These are phyloP conservation scores for Frankliniella fusca DNA, from an alignment of 2,888 invertebrate species.

Conservation along the genomic window DNA sequence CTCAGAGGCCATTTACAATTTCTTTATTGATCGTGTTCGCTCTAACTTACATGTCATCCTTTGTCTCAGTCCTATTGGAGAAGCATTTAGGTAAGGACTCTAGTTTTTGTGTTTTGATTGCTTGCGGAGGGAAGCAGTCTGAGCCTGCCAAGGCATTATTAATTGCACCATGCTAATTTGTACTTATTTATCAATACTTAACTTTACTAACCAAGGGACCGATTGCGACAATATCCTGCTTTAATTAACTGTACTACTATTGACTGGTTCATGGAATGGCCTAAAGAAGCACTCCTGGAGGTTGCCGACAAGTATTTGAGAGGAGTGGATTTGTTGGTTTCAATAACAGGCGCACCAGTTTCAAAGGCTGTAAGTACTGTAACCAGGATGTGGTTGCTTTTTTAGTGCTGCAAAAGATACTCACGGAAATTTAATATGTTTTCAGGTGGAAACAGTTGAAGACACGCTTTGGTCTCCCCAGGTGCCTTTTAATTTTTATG, in stretches of 20 bases:
- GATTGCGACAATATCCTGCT: conserved; percentile 82
- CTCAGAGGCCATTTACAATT: conserved; percentile 66
- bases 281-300: conserved; percentile 80
- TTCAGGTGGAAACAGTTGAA: background rate
- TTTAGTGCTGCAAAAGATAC: too few species aligned
- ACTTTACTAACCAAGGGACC: conserved; percentile 53
- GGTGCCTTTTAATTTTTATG: conserved; percentile 30
- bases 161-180: too few species aligned
- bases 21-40: conserved; percentile 72
- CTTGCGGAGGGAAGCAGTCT: conserved; percentile 20
- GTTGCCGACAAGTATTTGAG: conserved; percentile 78
- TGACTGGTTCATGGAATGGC: conserved; percentile 89
- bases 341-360: conserved; percentile 60
- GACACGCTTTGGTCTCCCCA: conserved; percentile 34
- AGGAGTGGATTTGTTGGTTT: conserved; percentile 65
- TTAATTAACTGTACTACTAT: conserved; percentile 83
- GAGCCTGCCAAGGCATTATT: background rate
- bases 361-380: conserved; percentile 44
- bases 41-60: conserved; percentile 74
- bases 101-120: conserved; percentile 29
- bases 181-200: background rate
- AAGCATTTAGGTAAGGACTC: conserved; percentile 57
- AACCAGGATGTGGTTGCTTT: background rate
- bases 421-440: background rate
- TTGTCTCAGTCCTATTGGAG: conserved; percentile 86